These are phyloP conservation scores for Gymnocypris eckloni DNA, from an alignment of 2,797 vertebrate genomes.

Conservation along the genomic window DNA sequence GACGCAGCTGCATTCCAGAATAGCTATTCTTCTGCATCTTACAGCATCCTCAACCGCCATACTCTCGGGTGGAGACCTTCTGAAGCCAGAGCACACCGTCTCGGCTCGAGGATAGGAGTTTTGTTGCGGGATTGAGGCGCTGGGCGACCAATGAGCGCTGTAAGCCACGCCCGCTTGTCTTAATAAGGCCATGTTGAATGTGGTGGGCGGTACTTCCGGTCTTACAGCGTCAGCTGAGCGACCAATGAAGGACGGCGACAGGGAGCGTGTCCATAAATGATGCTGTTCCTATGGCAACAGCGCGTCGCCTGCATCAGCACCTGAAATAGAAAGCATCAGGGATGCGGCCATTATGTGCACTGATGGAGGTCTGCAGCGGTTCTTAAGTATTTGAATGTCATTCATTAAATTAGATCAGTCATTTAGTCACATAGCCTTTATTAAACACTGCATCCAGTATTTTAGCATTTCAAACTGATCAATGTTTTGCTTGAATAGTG, in stretches of 20 bases:
- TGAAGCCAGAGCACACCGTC: conserved; percentile 44
- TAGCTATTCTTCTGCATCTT: conserved; percentile 43
- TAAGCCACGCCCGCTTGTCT: background rate
- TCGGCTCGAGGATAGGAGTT: conserved; percentile 41
- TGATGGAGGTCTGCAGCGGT: conserved; percentile 1
- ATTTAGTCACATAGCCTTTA: too few relatives aligned
- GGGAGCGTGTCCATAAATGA: background rate
- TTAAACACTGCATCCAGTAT: background rate
- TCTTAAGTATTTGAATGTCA: background rate
- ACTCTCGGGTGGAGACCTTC: conserved; percentile 63
- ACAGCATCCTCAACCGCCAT: conserved; percentile 55
- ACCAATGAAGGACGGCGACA: conserved; percentile 16
- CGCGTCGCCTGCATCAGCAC: conserved; percentile 52
- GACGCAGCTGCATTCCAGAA: conserved; percentile 13
- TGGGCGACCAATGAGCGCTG: conserved; percentile 8
- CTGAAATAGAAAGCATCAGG: conserved; percentile 49
- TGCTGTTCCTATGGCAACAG: conserved; percentile 56
- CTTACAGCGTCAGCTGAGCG: conserved; percentile 7
- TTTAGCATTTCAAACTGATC: background rate
- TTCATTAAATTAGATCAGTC: background rate
- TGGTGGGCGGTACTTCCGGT: conserved; percentile 51
- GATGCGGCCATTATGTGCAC: conserved; percentile 26
- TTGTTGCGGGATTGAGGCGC: conserved; percentile 24
- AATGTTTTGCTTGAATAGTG: background rate
- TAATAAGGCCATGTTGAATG: conserved; percentile 3